phyloP scores from a whole-genome alignment of 2,888 invertebrate genomes.

The Cosmia trapezina region DNA sequence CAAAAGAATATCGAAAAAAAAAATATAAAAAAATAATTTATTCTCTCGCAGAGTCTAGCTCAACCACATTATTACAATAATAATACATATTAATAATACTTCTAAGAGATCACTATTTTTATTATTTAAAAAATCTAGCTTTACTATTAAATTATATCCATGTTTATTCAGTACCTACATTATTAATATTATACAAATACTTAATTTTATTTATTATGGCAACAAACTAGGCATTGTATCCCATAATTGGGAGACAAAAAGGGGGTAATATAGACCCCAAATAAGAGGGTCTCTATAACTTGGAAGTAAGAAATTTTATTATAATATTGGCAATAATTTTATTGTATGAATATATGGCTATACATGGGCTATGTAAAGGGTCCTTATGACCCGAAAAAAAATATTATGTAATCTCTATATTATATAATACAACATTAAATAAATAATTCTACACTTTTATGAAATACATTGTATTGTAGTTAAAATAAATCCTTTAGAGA shows the following conservation, averaged over 20 bases:
- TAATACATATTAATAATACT: slow-evolving; percentile 4
- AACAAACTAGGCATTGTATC: not conserved
- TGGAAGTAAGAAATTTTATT: not conserved
- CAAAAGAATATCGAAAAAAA: too few species aligned
- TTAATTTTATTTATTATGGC: slow-evolving; percentile 26
- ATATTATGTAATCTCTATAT: not conserved
- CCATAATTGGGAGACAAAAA: not conserved
- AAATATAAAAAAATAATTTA: not conserved
- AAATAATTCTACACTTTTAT: not conserved
- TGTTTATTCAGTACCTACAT: slow-evolving; percentile 5
- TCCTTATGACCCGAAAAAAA: not conserved
- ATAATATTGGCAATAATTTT: not conserved
- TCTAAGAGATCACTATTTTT: slow-evolving; percentile 40
- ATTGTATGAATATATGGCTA: not conserved
- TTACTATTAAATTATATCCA: not conserved
- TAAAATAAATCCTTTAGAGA: not conserved
- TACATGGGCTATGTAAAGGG: not conserved
- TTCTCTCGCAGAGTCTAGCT: not conserved
- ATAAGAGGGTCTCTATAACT: not conserved
- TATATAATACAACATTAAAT: not conserved
- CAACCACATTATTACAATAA: not conserved
- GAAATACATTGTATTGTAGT: not conserved
- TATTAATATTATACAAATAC: not conserved
- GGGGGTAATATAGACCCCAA: too few species aligned
- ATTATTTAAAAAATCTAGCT: slow-evolving; percentile 5